These are phyloP conservation scores for Centropyge bicolor DNA, from an alignment of 2,797 vertebrate species.

Conservation along the genomic window DNA sequence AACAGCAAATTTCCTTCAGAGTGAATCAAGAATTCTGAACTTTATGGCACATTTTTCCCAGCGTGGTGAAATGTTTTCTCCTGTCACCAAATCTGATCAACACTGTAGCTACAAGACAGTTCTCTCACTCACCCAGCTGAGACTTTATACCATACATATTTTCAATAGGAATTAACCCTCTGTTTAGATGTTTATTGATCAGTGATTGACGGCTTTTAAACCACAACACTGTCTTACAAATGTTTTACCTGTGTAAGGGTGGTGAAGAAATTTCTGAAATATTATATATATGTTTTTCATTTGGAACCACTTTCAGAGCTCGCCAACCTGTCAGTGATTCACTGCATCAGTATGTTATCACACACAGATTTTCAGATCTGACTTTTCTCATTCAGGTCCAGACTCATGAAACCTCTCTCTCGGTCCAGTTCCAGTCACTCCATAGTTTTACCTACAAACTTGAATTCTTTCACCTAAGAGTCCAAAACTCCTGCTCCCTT, in stretches of 20 bases:
- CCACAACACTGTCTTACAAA: neutral
- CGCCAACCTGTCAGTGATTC: neutral
- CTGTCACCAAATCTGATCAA: too few relatives aligned
- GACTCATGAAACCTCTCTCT: neutral
- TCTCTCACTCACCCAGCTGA: too few relatives aligned
- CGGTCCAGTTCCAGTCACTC: slow-evolving; percentile 4
- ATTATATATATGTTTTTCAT: neutral
- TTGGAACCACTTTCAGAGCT: neutral
- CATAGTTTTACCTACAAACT: neutral
- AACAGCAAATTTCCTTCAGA: neutral
- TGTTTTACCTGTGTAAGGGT: neutral
- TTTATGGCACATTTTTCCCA: neutral
- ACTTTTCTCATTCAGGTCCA: neutral
- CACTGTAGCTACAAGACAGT: neutral
- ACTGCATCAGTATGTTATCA: neutral
- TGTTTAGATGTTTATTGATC: neutral
- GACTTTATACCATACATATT: neutral
- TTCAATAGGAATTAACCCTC: neutral
- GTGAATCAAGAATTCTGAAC: too few relatives aligned
- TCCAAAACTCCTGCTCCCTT: neutral
- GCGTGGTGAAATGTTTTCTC: too few relatives aligned
- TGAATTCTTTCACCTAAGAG: slow-evolving; percentile 7
- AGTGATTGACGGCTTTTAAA: neutral
- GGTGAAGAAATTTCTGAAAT: neutral
- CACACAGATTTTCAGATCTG: neutral